Base-by-base conservation (phyloP, 2,797 vertebrate species). In the Artibeus lituratus region DNA sequence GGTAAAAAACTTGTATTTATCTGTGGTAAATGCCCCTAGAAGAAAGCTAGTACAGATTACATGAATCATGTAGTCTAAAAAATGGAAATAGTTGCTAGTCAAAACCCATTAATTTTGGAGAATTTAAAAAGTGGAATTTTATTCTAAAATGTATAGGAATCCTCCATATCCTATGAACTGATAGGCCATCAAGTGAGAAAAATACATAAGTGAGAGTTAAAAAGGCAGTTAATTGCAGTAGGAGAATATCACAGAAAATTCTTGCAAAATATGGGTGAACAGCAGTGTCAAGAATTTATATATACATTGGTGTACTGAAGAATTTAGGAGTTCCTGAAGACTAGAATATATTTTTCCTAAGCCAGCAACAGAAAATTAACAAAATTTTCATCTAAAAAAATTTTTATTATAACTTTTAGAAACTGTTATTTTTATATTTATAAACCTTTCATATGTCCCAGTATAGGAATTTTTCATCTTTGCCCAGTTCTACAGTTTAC, bases 101-200 rank as follows among this genome's bases (percentile, higher is more conserved):
- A 96, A 93, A 96, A 69, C 10, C 65, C 44, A 10, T 83, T 83
- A n/a, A 32, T 69, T 86, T 16, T 59, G 22, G 10, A 94, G 24
- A 95, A 89, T 62, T 80, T 57, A 62, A 82, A 51, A 80, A 82
- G 12, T 47, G 29, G 42, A 96, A 81, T 57, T 90, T 95, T 84
- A 83, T 59, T 90, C 12, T 95, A 86, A 62, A 37, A 92, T 47
- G 5, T 82, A 35, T 93, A 53, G 19, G 2, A 22, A 14, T 47
- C 26, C 32, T 74, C 32, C 16, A 65, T 18, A 80, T 55, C 5
- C 35, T 87, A 86, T 77, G 26, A 78, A 74, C 37, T 85, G 18
- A 8, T 78, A 70, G 53, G 19, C n/a, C 55, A 74, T 82, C 51
- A 85, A 90, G 21, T 84, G 39, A 39, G 53, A 94, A 21, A 12